Evolutionary conservation across 2,888 invertebrate genomes (phyloP).

Genomic region (Aplocera efformata): DNA sequence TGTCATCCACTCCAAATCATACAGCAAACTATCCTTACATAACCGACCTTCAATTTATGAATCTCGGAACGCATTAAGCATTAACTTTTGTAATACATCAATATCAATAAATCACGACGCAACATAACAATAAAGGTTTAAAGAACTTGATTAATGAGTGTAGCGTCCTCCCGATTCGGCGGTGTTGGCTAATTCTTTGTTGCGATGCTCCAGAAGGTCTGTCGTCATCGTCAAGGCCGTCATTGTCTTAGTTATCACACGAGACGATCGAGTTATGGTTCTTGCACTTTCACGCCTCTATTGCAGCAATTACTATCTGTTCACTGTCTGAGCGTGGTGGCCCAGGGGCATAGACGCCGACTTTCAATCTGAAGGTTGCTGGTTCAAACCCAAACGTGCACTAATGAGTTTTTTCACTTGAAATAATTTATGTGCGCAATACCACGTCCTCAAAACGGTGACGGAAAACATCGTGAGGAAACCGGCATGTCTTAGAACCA

Average conservation of each 20-base stretch:
- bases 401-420: too few relatives aligned
- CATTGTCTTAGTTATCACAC: slow-evolving; percentile 58
- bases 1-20: slow-evolving; percentile 20
- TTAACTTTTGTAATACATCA: slow-evolving; percentile 29
- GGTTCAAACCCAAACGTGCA: too few relatives aligned
- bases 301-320: slow-evolving; percentile 21
- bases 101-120: slow-evolving; percentile 35
- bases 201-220: slow-evolving; percentile 44
- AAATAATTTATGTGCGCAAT: too few relatives aligned
- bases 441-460: too few relatives aligned
- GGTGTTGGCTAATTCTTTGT: slow-evolving; percentile 45
- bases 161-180: slow-evolving; percentile 35
- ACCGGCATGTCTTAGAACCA: too few relatives aligned
- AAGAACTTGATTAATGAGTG: slow-evolving; percentile 51
- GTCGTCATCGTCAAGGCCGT: slow-evolving; percentile 53
- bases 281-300: slow-evolving; percentile 36
- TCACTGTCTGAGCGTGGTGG: slow-evolving; percentile 12
- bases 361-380: too few relatives aligned
- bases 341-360: too few relatives aligned
- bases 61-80: slow-evolving; percentile 21
- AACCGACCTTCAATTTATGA: slow-evolving; percentile 30
- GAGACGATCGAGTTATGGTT: slow-evolving; percentile 39
- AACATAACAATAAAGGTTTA: slow-evolving; percentile 43
- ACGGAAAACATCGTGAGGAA: too few relatives aligned
- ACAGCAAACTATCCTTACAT: slow-evolving; percentile 25